Evolutionary conservation across 37 sponge, comb jelly and placozoan species (phyloP).

Genomic region (Haliclona indistincta): DNA sequence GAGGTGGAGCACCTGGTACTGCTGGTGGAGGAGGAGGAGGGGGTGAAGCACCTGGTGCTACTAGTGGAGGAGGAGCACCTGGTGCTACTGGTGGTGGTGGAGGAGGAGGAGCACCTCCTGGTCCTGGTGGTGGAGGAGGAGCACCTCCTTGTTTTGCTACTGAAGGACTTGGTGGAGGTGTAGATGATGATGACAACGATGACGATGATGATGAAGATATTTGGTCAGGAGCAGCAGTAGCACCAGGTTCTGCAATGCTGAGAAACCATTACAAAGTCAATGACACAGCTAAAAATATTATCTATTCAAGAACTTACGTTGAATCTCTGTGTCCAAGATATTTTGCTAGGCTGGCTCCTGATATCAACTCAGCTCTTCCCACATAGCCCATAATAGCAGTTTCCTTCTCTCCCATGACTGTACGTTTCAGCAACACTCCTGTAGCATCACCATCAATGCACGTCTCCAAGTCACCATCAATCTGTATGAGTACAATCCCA

Average conservation of each 20-base stretch:
- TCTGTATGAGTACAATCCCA: neutral
- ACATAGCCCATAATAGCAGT: slow-evolving; percentile 44
- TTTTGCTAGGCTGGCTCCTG: slow-evolving; percentile 24
- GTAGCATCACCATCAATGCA: slow-evolving; percentile 47
- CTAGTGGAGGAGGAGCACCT: neutral
- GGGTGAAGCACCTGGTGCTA: neutral
- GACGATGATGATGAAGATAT: neutral
- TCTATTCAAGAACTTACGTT: too few relatives aligned
- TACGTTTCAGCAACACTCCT: slow-evolving; percentile 33
- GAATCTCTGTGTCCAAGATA: too few relatives aligned
- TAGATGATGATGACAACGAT: neutral
- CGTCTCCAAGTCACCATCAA: slow-evolving; percentile 16
- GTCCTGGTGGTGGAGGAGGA: neutral
- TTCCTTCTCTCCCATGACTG: slow-evolving; percentile 58
- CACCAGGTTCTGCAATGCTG: neutral
- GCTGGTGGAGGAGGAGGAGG: slow-evolving; percentile 3
- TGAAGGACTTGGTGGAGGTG: neutral
- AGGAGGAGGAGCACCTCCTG: neutral
- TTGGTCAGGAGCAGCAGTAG: neutral
- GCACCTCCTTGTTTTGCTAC: neutral
- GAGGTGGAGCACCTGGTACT: neutral
- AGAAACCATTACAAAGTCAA: too few relatives aligned
- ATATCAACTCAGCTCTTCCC: slow-evolving; percentile 26
- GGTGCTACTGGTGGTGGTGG: neutral
- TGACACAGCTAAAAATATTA: too few relatives aligned